Evolutionary conservation across 2,797 vertebrate species (phyloP).

Genomic region (Hydrocynus forskahlii): DNA sequence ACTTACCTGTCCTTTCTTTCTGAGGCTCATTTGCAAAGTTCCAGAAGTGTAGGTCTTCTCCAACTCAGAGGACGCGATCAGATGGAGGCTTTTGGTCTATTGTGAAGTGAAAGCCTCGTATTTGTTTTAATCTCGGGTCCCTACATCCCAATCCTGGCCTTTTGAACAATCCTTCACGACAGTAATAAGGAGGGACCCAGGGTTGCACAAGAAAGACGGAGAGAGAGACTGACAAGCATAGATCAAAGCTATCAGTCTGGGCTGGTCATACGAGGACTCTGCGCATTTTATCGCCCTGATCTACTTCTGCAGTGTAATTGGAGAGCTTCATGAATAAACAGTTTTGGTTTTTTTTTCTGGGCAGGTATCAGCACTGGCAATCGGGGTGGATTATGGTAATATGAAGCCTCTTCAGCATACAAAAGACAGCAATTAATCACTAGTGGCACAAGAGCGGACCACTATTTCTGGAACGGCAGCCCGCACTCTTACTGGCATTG

Average conservation of each 20-base stretch:
- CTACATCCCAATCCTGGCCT: neutral
- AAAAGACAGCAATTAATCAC: slow-evolving; percentile 62
- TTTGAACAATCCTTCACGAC: slow-evolving; percentile 28
- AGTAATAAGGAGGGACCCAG: slow-evolving; percentile 12
- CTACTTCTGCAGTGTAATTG: slow-evolving; percentile 49
- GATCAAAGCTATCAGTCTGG: slow-evolving; percentile 46
- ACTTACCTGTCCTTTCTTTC: neutral
- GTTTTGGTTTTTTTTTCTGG: slow-evolving; percentile 25
- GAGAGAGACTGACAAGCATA: slow-evolving; percentile 7
- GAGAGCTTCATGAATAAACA: slow-evolving; percentile 57
- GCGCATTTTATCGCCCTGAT: slow-evolving; percentile 28
- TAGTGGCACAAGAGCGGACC: slow-evolving; percentile 35
- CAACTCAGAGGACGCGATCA: neutral
- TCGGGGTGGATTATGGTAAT: slow-evolving; percentile 63
- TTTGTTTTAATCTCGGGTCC: neutral
- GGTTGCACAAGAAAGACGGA: neutral
- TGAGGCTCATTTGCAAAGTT: neutral
- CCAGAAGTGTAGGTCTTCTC: neutral
- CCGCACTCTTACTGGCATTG: slow-evolving; percentile 41
- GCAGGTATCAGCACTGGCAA: slow-evolving; percentile 56
- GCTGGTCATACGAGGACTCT: neutral
- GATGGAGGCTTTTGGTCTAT: neutral
- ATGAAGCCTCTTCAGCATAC: slow-evolving; percentile 52
- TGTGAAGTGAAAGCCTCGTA: neutral
- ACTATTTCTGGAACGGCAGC: slow-evolving; percentile 53